Evolutionary conservation across 2,888 invertebrate species (phyloP).

Genomic region (Caenorhabditis drosophilae): DNA sequence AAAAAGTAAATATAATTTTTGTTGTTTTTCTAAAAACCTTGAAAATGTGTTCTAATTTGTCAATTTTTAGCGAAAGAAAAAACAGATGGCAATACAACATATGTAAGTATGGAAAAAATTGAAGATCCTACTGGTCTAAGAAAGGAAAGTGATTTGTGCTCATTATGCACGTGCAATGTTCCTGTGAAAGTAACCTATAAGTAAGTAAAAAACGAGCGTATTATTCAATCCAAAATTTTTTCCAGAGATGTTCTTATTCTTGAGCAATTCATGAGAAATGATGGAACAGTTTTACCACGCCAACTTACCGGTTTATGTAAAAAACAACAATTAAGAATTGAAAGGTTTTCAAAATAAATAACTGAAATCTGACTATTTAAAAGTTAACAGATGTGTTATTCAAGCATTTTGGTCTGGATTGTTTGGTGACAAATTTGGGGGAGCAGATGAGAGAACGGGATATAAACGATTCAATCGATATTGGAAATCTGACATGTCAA

Average conservation of each 20-base stretch:
- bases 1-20: slow-evolving; percentile 12
- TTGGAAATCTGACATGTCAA: slow-evolving; percentile 65
- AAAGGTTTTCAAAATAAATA: slow-evolving; percentile 44
- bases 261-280: slow-evolving; percentile 69
- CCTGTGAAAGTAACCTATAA: slow-evolving; percentile 60
- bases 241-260: slow-evolving; percentile 69
- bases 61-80: slow-evolving; percentile 27
- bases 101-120: slow-evolving; percentile 39
- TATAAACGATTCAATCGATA: slow-evolving; percentile 66
- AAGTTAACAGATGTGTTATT: slow-evolving; percentile 67
- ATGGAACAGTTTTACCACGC: slow-evolving; percentile 69
- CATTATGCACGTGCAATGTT: slow-evolving; percentile 61
- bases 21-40: background rate
- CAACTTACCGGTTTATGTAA: slow-evolving; percentile 67
- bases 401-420: slow-evolving; percentile 68
- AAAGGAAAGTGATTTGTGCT: slow-evolving; percentile 43
- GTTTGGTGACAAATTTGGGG: slow-evolving; percentile 70
- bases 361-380: no score
- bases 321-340: slow-evolving; percentile 62
- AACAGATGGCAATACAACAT: slow-evolving; percentile 23
- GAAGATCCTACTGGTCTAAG: slow-evolving; percentile 17
- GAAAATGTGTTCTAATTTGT: no score
- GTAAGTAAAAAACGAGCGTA: slow-evolving; percentile 6
- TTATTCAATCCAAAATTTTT: slow-evolving; percentile 1
- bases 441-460: slow-evolving; percentile 62